Conservation (phyloP, 2,113 vertebrate genomes). For the Dromiciops gliroides region DNA sequence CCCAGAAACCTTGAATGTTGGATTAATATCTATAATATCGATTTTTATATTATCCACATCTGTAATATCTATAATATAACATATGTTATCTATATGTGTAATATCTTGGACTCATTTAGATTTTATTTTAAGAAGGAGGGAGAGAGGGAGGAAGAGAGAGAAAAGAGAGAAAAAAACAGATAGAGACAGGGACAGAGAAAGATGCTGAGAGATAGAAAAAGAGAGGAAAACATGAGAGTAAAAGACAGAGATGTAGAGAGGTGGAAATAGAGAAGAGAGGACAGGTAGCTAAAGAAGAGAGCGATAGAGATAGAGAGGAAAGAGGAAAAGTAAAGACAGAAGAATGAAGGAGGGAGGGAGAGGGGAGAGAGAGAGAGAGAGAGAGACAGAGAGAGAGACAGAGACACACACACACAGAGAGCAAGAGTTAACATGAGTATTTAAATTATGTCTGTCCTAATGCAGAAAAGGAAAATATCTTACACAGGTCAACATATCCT, state of each 20-base stretch:
- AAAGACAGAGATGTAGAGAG: background rate
- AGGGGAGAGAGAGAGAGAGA: background rate
- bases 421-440: no score
- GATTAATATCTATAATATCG: background rate
- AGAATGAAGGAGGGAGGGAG: background rate
- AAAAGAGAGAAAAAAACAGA: background rate
- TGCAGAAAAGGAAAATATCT: background rate
- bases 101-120: background rate
- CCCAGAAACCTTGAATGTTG: background rate
- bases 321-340: no score
- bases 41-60: no score
- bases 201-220: background rate
- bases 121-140: background rate
- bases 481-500: background rate
- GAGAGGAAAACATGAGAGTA: rapidly evolving
- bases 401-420: no score
- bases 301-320: background rate
- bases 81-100: no score
- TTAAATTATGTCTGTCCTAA: background rate
- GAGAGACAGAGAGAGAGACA: background rate
- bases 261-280: no score
- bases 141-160: background rate
- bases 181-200: background rate
- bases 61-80: no score
- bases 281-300: no score